Evolutionary conservation across 2,888 invertebrate species (phyloP).

Genomic region (Podotricha telesiphe): DNA sequence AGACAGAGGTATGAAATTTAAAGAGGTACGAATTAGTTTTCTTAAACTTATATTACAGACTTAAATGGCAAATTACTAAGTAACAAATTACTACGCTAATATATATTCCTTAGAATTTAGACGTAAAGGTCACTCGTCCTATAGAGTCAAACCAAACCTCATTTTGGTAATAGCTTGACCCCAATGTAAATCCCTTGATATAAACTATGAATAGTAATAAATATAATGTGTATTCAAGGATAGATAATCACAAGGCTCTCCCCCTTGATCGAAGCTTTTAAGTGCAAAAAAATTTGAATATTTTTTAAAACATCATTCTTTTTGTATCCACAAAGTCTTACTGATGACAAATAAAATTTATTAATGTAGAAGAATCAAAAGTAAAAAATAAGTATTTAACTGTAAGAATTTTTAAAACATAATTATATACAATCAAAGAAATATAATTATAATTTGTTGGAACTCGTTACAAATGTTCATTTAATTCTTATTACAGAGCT

Average conservation of each 20-base stretch:
- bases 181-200: conserved; percentile 19
- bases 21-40: too few species aligned
- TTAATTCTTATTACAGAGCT: background rate
- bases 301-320: too few species aligned
- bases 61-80: background rate
- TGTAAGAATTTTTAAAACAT: background rate
- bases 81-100: conserved; percentile 9
- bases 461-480: background rate
- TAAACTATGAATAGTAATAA: conserved; percentile 24
- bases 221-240: conserved; percentile 17
- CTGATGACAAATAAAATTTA: too few species aligned
- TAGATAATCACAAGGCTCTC: conserved; percentile 3
- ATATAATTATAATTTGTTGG: background rate
- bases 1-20: too few species aligned
- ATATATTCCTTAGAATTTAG: conserved; percentile 30
- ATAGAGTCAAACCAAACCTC: conserved; percentile 16
- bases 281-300: background rate
- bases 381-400: too few species aligned
- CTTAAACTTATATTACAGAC: background rate
- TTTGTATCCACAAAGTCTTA: too few species aligned
- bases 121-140: conserved; percentile 22
- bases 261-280: background rate
- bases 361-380: too few species aligned
- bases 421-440: background rate
- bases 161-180: conserved; percentile 27